phyloP scores from a whole-genome alignment of 2,888 invertebrate species.

The Dexiosoma caninum region DNA sequence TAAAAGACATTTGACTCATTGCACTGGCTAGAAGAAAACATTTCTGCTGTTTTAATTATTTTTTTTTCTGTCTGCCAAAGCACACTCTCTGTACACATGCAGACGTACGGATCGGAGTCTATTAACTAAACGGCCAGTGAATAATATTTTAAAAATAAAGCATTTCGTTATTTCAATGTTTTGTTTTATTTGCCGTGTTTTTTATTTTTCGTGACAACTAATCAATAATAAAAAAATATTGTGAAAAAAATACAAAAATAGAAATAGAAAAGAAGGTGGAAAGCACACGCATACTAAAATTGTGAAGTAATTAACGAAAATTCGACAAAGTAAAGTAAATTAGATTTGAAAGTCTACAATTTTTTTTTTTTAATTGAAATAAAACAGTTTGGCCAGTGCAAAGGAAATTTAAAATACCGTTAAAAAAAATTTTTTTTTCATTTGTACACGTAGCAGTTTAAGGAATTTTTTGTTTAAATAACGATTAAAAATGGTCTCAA shows the following conservation, averaged over 20 bases:
- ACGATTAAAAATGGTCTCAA: constrained; percentile 73
- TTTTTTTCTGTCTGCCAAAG: background rate
- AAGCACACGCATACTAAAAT: constrained; percentile 14
- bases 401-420: constrained; percentile 28
- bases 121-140: constrained; percentile 49
- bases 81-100: background rate
- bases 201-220: constrained; percentile 52
- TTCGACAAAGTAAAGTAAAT: background rate
- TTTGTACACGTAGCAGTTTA: constrained; percentile 15
- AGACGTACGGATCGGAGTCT: background rate
- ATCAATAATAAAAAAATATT: constrained; percentile 54
- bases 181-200: constrained; percentile 15
- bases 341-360: constrained; percentile 15
- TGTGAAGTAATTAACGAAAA: constrained; percentile 18
- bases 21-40: constrained; percentile 4
- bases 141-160: constrained; percentile 62
- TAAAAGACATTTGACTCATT: constrained; percentile 28
- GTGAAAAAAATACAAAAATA: constrained; percentile 30
- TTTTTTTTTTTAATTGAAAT: constrained; percentile 9
- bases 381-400: constrained; percentile 16
- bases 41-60: constrained; percentile 42
- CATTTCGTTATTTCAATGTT: constrained; percentile 52
- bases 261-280: constrained; percentile 10
- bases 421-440: background rate
- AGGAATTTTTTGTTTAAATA: constrained; percentile 26